These are phyloP conservation scores for Peromyscus leucopus DNA, from an alignment of 2,113 vertebrate species.

Conservation along the genomic window DNA sequence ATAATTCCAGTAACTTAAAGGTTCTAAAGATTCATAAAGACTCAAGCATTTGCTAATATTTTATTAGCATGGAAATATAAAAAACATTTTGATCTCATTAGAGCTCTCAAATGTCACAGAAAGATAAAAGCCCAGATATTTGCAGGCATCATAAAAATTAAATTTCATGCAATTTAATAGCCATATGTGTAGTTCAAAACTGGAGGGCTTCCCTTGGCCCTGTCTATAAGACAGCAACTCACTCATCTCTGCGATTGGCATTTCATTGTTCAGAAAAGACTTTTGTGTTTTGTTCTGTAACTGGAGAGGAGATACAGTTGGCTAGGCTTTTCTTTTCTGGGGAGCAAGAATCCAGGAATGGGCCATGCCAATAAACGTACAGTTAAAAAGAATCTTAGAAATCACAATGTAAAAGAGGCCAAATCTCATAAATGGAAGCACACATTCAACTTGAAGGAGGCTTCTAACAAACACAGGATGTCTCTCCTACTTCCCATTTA, in stretches of 20 bases:
- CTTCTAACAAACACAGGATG: slow-evolving; percentile 60
- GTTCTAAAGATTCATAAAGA: slow-evolving; percentile 73
- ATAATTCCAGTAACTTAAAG: slow-evolving; percentile 73
- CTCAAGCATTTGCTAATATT: slow-evolving; percentile 76
- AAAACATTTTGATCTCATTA: slow-evolving; percentile 42
- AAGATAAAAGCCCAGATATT: slow-evolving; percentile 88
- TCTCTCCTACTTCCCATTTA: slow-evolving; percentile 48
- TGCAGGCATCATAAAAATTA: slow-evolving; percentile 89
- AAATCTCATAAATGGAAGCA: slow-evolving; percentile 57
- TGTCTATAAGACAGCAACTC: slow-evolving; percentile 84
- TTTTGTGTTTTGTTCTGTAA: slow-evolving; percentile 72
- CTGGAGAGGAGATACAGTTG: slow-evolving; percentile 79
- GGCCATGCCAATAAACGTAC: slow-evolving; percentile 71
- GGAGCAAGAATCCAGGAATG: slow-evolving; percentile 69
- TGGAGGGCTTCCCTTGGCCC: slow-evolving; percentile 86
- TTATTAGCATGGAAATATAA: slow-evolving; percentile 65
- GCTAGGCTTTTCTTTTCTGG: slow-evolving; percentile 82
- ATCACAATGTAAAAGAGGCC: slow-evolving; percentile 48
- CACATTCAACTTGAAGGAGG: slow-evolving; percentile 51
- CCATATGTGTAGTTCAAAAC: slow-evolving; percentile 86
- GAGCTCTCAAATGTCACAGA: slow-evolving; percentile 78
- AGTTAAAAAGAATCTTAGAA: slow-evolving; percentile 72
- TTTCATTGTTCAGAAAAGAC: slow-evolving; percentile 85
- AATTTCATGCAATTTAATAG: slow-evolving; percentile 89
- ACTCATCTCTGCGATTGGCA: slow-evolving; percentile 86